These are phyloP conservation scores for Rotaria sp. DNA, from an alignment of 2,888 invertebrate species.

Conservation along the genomic window DNA sequence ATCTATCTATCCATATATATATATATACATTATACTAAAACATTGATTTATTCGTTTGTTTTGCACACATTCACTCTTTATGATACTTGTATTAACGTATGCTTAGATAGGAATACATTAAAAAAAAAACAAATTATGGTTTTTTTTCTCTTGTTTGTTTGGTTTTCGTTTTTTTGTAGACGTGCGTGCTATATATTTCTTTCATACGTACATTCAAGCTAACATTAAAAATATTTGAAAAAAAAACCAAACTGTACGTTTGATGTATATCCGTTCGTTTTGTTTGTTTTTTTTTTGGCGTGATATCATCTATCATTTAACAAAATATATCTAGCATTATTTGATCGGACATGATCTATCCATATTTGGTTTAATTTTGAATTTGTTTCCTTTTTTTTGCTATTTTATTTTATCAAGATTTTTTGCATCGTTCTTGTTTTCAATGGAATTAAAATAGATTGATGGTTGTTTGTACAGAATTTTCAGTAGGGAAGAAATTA, in stretches of 20 bases:
- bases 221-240: background rate
- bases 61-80: background rate
- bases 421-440: no score
- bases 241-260: background rate
- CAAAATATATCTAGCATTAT: background rate
- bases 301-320: slow-evolving; percentile 1
- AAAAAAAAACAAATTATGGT: background rate
- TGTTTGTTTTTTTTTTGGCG: background rate
- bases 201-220: background rate
- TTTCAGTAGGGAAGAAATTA: no score
- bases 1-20: background rate
- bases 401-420: no score
- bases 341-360: background rate
- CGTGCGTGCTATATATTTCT: background rate
- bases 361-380: no score
- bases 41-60: slow-evolving; percentile 10
- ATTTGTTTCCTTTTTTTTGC: no score
- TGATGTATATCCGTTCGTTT: background rate
- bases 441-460: no score
- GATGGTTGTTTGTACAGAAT: no score
- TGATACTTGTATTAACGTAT: background rate
- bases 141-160: background rate
- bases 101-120: background rate
- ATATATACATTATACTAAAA: background rate
- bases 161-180: background rate